Conservation (phyloP, 2,888 invertebrate genomes). For the Teleogryllus oceanicus region DNA sequence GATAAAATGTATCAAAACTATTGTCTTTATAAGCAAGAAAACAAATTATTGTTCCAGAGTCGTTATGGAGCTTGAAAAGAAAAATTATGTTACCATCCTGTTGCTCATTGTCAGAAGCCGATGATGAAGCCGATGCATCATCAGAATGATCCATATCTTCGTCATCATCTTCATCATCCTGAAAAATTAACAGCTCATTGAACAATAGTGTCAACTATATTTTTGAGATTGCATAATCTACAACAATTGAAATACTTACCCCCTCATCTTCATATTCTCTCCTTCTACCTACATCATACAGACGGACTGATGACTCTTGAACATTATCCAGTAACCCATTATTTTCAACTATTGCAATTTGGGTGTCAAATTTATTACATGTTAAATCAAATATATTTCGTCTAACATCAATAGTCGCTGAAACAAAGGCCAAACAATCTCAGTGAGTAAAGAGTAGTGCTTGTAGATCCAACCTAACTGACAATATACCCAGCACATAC, state of each 20-base stretch:
- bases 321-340: conserved; percentile 76
- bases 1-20: too few relatives aligned
- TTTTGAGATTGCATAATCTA: too few relatives aligned
- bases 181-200: conserved; percentile 38
- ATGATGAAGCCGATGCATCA: conserved; percentile 51
- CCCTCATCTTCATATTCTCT: conserved; percentile 87
- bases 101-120: conserved; percentile 48
- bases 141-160: conserved; percentile 60
- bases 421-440: conserved; percentile 40
- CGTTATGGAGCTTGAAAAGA: too few relatives aligned
- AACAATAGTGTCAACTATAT: too few relatives aligned
- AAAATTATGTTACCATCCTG: conserved; percentile 43
- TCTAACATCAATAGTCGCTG: conserved; percentile 91
- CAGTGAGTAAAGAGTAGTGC: not conserved
- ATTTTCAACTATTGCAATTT: conserved; percentile 89
- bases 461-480: not conserved
- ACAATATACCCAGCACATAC: conserved; percentile 47
- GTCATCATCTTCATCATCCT: conserved; percentile 63
- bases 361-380: conserved; percentile 77
- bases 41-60: too few relatives aligned
- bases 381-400: conserved; percentile 82
- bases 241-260: conserved; percentile 49
- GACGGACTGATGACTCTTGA: conserved; percentile 83
- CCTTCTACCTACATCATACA: conserved; percentile 88
- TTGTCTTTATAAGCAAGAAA: too few relatives aligned